Evolutionary conservation across 2,797 vertebrate genomes (phyloP).

Genomic region (Enteromius anoplus): DNA sequence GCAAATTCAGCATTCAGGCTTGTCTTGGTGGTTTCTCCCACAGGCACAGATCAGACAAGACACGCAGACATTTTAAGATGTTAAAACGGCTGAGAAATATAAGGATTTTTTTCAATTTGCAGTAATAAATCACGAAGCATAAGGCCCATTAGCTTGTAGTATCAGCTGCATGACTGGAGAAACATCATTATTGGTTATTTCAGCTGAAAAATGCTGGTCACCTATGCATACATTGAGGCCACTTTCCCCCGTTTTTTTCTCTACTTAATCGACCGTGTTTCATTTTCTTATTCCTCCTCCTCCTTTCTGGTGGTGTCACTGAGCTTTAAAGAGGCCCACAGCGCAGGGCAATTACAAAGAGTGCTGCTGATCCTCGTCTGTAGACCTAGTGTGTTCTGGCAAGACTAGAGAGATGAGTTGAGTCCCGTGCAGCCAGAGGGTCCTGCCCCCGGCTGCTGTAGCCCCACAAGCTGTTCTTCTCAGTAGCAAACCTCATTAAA

Average conservation of each 20-base stretch:
- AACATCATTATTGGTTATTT: conserved; percentile 30
- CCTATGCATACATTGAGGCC: conserved; percentile 7
- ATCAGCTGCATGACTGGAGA: conserved; percentile 17
- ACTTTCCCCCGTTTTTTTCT: neutral
- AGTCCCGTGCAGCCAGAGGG: conserved; percentile 62
- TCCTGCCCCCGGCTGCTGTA: conserved; percentile 62
- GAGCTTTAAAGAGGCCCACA: conserved; percentile 41
- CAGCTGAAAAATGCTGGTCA: conserved; percentile 35
- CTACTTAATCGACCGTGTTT: conserved; percentile 30
- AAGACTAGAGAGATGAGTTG: conserved; percentile 62
- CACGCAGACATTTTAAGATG: neutral
- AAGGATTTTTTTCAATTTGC: conserved; percentile 12
- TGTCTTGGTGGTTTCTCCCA: neutral
- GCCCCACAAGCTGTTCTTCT: conserved; percentile 72
- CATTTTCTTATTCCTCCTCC: conserved; percentile 30
- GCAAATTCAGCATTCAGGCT: neutral
- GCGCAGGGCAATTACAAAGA: conserved; percentile 52
- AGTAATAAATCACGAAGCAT: conserved; percentile 15
- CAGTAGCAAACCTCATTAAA: conserved; percentile 70
- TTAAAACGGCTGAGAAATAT: conserved; percentile 2
- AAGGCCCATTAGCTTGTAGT: conserved; percentile 12
- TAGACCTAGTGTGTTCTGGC: conserved; percentile 39
- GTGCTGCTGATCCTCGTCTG: conserved; percentile 18
- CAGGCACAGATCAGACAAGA: neutral
- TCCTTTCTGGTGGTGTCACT: conserved; percentile 32